Base-by-base conservation (phyloP, 1,140 invertebrate genomes). In the Polypedilum pembai region DNA sequence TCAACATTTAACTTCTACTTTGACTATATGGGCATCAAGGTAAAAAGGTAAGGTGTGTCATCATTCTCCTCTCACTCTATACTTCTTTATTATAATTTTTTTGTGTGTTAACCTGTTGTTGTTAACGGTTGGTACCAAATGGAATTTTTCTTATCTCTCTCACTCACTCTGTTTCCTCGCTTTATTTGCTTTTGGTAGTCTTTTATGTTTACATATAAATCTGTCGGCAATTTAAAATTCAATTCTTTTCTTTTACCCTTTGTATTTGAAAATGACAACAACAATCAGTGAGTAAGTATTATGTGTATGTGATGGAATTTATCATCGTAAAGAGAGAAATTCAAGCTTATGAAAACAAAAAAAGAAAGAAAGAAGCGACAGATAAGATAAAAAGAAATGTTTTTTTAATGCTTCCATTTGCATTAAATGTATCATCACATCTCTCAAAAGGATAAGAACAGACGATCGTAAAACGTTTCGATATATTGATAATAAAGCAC, bases 31-130 rank as follows among this genome's bases (percentile, higher is more conserved):
- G 45, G 24, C 24, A 33, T 33, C 24, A 33, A 33, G 24, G 24
- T 33, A 33, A 33, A 33, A 33, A 56, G n/a, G 12, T 15, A 56
- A 56, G 45, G 45, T 56, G 45, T 56, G 45, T 15, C 45, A 56
- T 56, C 45, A 56, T n/a, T 56, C n/a, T n/a, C n/a, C 45, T 56
- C n/a, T 56, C 45, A 56, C 45, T 56, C 45, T n/a, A n/a, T 56
- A 56, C 45, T 56, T 56, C 45, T 56, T 56, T 56, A 56, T 56
- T 56, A 12, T 56, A 56, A 56, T 56, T 56, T 33, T 33, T 33
- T 33, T 33, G n/a, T n/a, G n/a, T 33, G 24, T 33, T 56, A 56
- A 56, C 45, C 45, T 56, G 45, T 56, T 56, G 45, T 56, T 56
- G 45, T 56, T 56, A 56, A 56, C 45, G 45, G 45, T 56, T 56